Conservation (phyloP, 2,888 invertebrate species). For the Drosophila koepferae region DNA sequence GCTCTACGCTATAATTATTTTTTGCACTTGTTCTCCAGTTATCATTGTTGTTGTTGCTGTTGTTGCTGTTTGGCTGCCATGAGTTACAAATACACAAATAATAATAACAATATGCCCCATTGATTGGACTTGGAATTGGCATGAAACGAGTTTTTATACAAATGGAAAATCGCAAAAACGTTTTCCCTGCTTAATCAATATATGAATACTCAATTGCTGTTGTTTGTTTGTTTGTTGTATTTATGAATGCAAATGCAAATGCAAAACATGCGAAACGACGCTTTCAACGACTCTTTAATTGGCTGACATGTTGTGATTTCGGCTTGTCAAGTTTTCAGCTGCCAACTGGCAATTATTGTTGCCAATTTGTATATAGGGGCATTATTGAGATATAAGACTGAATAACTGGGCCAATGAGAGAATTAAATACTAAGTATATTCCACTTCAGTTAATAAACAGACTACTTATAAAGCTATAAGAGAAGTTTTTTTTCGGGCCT, state of each 20-base stretch:
- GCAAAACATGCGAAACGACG: slow-evolving; percentile 21
- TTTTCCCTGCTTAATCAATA: slow-evolving; percentile 56
- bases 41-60: slow-evolving; percentile 6
- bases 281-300: slow-evolving; percentile 73
- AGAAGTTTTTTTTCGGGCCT: not conserved
- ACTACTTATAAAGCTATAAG: not conserved
- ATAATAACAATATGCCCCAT: slow-evolving; percentile 77
- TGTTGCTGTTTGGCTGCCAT: slow-evolving; percentile 62
- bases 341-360: slow-evolving; percentile 36
- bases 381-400: slow-evolving; percentile 5
- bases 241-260: slow-evolving; percentile 54
- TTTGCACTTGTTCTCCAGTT: slow-evolving; percentile 39
- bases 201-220: slow-evolving; percentile 38
- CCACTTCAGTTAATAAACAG: not conserved
- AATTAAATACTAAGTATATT: not conserved
- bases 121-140: slow-evolving; percentile 59
- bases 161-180: slow-evolving; percentile 59
- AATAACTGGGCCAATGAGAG: not conserved
- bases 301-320: slow-evolving; percentile 78
- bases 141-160: slow-evolving; percentile 67
- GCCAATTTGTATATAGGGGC: slow-evolving; percentile 20
- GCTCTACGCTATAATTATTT: slow-evolving; percentile 54
- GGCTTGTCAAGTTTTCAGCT: slow-evolving; percentile 58
- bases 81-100: slow-evolving; percentile 78
- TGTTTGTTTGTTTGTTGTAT: slow-evolving; percentile 24